Percentiles rank a stretch among this genome's conserved stretches.
Conservation (phyloP, 2,113 vertebrate species). For the Phalacrocorax carbo region DNA sequence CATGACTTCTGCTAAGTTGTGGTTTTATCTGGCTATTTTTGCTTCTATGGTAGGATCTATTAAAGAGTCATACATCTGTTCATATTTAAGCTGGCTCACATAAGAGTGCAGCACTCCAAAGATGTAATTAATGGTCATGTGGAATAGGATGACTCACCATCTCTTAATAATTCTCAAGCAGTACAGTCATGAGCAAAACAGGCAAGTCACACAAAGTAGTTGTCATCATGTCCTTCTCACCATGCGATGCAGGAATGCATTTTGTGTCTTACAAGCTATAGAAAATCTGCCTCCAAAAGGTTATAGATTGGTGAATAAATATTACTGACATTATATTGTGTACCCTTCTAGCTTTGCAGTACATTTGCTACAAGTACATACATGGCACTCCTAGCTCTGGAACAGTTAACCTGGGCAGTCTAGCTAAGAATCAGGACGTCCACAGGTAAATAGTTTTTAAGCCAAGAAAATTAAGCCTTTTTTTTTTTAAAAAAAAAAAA, state of each 20-base stretch:
- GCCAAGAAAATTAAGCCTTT: neutral
- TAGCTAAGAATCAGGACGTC: neutral
- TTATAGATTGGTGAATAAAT: neutral
- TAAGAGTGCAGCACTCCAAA: neutral
- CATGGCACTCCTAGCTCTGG: neutral
- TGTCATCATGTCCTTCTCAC: neutral
- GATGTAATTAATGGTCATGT: neutral
- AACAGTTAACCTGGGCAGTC: neutral
- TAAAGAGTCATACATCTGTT: neutral
- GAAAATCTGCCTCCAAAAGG: neutral
- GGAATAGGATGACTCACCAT: neutral
- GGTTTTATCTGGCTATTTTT: neutral
- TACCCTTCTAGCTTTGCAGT: neutral
- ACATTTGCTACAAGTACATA: neutral
- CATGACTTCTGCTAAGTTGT: neutral
- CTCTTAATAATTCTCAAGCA: neutral
- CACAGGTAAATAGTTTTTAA: neutral
- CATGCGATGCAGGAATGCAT: neutral
- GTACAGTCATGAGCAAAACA: neutral
- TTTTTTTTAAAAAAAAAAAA: too few species aligned
- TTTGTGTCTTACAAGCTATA: neutral
- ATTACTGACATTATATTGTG: neutral
- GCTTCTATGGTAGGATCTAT: neutral
- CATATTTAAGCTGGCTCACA: neutral
- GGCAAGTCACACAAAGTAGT: neutral